Base-by-base conservation (phyloP, 2,113 vertebrate species). In the Corythaeola cristata region DNA sequence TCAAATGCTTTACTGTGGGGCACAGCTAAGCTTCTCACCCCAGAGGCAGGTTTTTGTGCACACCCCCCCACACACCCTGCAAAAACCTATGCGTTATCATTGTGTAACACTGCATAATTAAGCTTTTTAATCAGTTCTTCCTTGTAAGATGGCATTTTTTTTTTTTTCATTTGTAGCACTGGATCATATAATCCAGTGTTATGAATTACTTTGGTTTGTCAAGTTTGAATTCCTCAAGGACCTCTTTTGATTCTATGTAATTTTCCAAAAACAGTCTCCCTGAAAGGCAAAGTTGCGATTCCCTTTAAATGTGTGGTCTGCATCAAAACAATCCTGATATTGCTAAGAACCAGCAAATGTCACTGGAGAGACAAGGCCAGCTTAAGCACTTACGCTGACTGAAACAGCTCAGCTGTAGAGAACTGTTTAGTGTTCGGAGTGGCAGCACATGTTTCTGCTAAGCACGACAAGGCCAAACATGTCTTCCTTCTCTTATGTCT, bases 201-300 rank as follows among this genome's bases (percentile, higher is more conserved):
- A 90, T 12, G 28, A 88, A 72, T 78, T 71, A 49, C 67, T 78
- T 73, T 94, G 91, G 80, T 82, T 89, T 92, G 89, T 85, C 91
- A 96, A 49, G 58, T 72, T 97, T 95, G 89, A 94, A 76, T 77
- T 97, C 88, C 93, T 97, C 94, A 63, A 81, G 28, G 52, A 82
- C 60, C 85, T 97, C 85, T 95, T 97, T 86, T 56, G 76, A 96
- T 93, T 91, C 83, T 96, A 15, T 89, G 71, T 92, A 55, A 92
- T 58, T 92, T 89, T 94, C 92, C 87, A 47, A 62, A 95, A 87
- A 91, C 28, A 74, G 33, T 88, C 80, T 91, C 90, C 93, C 90
- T 96, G 95, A 63, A 97, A 97, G 4, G 81, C 76, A 91, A 96
- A 97, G 62, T 64, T 75, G 55, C 84, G 94, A 49, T 73, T 89